Evolutionary conservation across 1,140 invertebrate genomes (phyloP), one percentile per base, ranked within the genome.

Genomic region (Drosophila pachea): DNA sequence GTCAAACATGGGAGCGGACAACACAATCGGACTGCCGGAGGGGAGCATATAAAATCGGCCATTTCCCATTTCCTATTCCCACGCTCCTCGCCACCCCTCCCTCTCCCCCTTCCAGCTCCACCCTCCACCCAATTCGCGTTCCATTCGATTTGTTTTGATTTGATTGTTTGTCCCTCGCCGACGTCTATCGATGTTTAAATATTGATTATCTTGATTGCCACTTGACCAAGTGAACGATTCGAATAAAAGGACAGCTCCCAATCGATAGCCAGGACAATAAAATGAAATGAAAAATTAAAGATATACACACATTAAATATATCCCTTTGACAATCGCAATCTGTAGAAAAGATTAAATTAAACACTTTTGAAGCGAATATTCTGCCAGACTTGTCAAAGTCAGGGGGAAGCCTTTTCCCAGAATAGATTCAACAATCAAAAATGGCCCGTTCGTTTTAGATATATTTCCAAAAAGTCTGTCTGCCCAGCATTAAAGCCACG

Each of bases 111-210:
- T 12, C 7, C n/a, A 42, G 3, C 40, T 42, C 40, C 40, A 7
- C 3, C 4, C 40, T 9, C 14, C 7, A 9, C 40, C 48, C 36
- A 53, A 71, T 68, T 55, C 58, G 35, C 62, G 74, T 78, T 66
- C 54, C 40, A 69, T 69, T 63, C 43, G 55, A 49, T 59, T 67
- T 43, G 54, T 55, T 74, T 82, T 78, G 67, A 84, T 78, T 82
- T 82, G 70, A 65, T 79, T 79, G 59, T 68, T 62, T 67, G 56
- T 40, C 68, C 66, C 52, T 11, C 36, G 69, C 38, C 45, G 49
- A 29, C 61, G 60, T 61, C 71, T 66, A 84, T 76, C 70, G 68
- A 60, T 69, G 66, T 86, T 84, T 65, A 84, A 76, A 86, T 76
- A 83, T 83, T 83, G 76, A 83, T 83, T 84, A 70, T 70, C 45